Conservation (phyloP, 2,113 vertebrate genomes). For the Herpailurus yagouaroundi region DNA sequence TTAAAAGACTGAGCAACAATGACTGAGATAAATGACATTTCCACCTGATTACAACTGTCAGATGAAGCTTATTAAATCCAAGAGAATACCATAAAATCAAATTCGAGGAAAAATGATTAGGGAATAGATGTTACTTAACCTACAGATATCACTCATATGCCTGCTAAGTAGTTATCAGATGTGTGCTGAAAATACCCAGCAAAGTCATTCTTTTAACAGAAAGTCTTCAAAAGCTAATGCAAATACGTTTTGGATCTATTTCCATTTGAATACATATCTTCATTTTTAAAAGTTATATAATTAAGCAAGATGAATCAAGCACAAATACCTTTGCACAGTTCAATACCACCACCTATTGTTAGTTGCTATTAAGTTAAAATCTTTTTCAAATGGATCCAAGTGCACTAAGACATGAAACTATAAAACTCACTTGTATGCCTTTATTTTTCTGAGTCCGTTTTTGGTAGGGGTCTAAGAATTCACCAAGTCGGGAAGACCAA, state of each 20-base stretch:
- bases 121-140: conserved; percentile 31
- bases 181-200: background rate
- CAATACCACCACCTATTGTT: background rate
- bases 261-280: background rate
- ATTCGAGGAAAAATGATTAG: background rate
- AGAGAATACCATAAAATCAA: conserved; percentile 40
- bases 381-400: background rate
- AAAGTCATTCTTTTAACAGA: background rate
- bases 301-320: background rate
- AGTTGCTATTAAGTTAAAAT: background rate
- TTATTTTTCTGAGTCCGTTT: background rate
- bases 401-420: background rate
- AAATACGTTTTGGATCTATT: background rate
- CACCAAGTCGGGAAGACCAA: background rate
- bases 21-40: background rate
- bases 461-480: background rate
- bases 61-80: conserved; percentile 20
- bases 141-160: background rate
- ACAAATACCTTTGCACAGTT: background rate
- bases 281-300: background rate
- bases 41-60: conserved; percentile 9
- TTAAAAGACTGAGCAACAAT: conserved; percentile 19
- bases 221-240: conserved; percentile 6
- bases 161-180: conserved; percentile 6
- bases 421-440: accelerated